Base-by-base conservation (phyloP, 2,888 invertebrate species). In the Catocala nupta region DNA sequence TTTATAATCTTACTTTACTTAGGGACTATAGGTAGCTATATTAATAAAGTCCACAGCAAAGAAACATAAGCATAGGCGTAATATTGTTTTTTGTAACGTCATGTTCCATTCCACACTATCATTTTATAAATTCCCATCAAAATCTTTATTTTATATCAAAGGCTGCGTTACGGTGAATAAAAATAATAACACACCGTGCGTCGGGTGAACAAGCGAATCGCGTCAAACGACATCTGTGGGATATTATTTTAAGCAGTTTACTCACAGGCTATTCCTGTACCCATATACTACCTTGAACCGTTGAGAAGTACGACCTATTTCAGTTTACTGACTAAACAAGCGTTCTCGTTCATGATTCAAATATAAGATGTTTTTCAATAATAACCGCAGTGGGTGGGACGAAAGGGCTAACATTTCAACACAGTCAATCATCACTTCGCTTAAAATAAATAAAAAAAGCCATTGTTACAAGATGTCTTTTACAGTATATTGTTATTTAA, bases 211-310 rank as follows among this genome's bases (percentile, higher is more conserved):
- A 61, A 65, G 60, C 58, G 53, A 43, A 52, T 55, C 47, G 61
- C 68, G 61, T 53, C 47, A 53, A 59, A 81, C 83, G 82, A 83
- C 83, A 82, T 85, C 80, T 76, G 84, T 83, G 77, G 78, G 82
- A 71, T 68, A 81, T 84, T 92, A 92, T 92, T 92, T 91, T 79
- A 80, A 85, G 84, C 80, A 68, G 71, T 77, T 88, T 87, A 90
- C 85, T 93, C 92, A 93, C 70, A 68, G 63, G 81, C 86, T 93
- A 93, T 93, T 93, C 82, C 77, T 73, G 90, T 81, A 75, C 63
- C 77, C 81, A 81, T 77, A 74, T 75, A 80, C 82, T 85, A 86
- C 92, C 93, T 93, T 93, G 93, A 93, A 93, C 93, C 85, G 85
- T 71, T 80, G 80, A 70, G 81, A 86, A 89, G 84, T 85, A 86